These are phyloP conservation scores for Tachyglossus aculeatus DNA, from an alignment of 2,797 vertebrate species.

Conservation along the genomic window DNA sequence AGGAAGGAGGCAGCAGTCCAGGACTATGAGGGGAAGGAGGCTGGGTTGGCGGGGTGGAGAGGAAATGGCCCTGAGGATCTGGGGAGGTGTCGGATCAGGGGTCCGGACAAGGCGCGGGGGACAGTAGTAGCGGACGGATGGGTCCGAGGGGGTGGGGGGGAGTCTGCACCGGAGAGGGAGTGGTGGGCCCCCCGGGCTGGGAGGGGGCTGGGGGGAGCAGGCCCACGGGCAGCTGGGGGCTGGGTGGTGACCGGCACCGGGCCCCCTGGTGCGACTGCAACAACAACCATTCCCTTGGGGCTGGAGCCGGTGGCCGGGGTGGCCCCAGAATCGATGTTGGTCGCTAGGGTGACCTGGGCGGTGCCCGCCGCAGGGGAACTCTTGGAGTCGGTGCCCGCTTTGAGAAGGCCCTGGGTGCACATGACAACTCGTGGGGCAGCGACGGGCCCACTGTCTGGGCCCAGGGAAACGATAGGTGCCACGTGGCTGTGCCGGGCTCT, in stretches of 20 bases:
- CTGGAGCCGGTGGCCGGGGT: background rate
- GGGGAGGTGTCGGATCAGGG: no score
- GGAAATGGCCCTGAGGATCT: background rate
- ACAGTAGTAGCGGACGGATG: background rate
- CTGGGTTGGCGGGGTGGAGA: background rate
- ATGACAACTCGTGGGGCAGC: no score
- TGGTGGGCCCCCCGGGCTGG: constrained; percentile 2
- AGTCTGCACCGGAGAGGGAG: constrained; percentile 43
- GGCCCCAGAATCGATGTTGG: background rate
- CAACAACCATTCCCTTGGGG: background rate
- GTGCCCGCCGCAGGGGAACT: background rate
- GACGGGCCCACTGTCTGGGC: constrained; percentile 23
- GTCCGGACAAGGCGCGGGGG: background rate
- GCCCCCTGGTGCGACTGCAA: no score
- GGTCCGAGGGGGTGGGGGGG: background rate
- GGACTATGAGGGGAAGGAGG: background rate
- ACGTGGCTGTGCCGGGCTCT: no score
- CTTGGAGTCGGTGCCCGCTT: background rate
- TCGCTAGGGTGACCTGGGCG: background rate
- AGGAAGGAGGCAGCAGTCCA: background rate
- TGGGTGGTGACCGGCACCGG: background rate
- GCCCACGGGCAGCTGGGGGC: constrained; percentile 32
- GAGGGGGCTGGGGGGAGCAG: constrained; percentile 21
- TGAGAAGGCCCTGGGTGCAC: background rate
- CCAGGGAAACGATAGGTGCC: no score